These are phyloP conservation scores for Penaeus vannamei DNA, from an alignment of 1,140 invertebrate genomes.

Conservation along the genomic window DNA sequence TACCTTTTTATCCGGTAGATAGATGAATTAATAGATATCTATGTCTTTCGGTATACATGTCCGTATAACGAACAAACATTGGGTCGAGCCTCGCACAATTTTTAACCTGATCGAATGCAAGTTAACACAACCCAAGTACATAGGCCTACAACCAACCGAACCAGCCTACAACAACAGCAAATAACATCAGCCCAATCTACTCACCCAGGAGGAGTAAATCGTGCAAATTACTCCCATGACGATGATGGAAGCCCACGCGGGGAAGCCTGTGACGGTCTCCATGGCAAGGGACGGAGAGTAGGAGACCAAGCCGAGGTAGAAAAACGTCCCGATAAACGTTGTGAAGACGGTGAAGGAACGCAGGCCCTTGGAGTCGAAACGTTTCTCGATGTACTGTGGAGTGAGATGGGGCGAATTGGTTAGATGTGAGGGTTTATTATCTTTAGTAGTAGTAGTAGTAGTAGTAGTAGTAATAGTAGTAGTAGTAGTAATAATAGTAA, in stretches of 20 bases:
- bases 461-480: slow-evolving; percentile 40
- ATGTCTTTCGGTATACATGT: too few species aligned
- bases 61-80: too few species aligned
- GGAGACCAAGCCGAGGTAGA: slow-evolving; percentile 42
- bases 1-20: too few species aligned
- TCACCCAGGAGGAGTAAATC: slow-evolving; percentile 59
- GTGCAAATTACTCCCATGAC: slow-evolving; percentile 65
- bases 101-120: too few species aligned
- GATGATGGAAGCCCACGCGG: slow-evolving; percentile 65
- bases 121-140: too few species aligned
- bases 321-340: slow-evolving; percentile 46
- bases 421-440: neutral
- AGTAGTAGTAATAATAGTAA: slow-evolving; percentile 38
- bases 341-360: slow-evolving; percentile 31
- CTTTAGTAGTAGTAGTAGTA: neutral
- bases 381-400: slow-evolving; percentile 48
- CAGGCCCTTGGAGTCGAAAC: slow-evolving; percentile 41
- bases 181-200: neutral
- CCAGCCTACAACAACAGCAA: too few species aligned
- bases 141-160: too few species aligned
- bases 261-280: slow-evolving; percentile 67
- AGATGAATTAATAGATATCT: too few species aligned
- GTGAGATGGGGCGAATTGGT: neutral
- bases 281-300: slow-evolving; percentile 68
- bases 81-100: too few species aligned